These are phyloP conservation scores for Hormiphora californensis DNA, from an alignment of 37 sponge, comb jelly and placozoan species.

Conservation along the genomic window DNA sequence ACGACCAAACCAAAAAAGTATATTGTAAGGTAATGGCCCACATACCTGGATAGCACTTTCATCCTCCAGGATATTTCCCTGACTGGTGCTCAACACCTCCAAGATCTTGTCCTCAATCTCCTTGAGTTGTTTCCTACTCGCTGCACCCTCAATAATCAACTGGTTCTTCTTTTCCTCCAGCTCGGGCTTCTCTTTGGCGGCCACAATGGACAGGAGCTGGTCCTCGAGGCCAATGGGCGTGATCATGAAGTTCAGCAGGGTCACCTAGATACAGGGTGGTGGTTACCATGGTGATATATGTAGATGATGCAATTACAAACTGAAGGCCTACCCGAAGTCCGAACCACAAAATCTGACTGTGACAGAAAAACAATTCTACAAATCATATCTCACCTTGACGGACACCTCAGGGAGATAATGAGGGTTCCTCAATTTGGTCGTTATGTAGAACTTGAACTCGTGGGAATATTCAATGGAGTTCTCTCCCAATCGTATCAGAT, in stretches of 20 bases:
- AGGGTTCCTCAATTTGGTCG: conserved; percentile 94
- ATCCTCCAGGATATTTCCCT: conserved; percentile 96
- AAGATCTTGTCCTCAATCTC: conserved; percentile 98
- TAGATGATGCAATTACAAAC: neutral
- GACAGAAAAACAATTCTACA: neutral
- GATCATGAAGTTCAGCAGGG: conserved; percentile 97
- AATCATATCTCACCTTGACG: conserved; percentile 74
- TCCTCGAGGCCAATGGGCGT: conserved; percentile 97
- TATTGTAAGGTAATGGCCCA: neutral
- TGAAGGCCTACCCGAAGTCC: no score
- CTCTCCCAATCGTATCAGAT: conserved; percentile 80
- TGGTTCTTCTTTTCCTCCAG: conserved; percentile 96
- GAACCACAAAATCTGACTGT: no score
- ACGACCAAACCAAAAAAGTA: neutral
- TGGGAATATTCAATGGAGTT: conserved; percentile 90
- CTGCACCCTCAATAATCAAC: conserved; percentile 89
- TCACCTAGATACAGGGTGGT: conserved; percentile 60
- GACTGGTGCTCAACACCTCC: conserved; percentile 81
- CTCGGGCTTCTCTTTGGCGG: conserved; percentile 97
- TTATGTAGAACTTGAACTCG: conserved; percentile 96
- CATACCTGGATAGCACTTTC: conserved; percentile 82
- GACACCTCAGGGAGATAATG: conserved; percentile 98
- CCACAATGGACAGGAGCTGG: conserved; percentile 94
- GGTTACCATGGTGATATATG: neutral
- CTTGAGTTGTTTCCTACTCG: conserved; percentile 91